These are phyloP conservation scores for Trissonchulus sp. DNA, from an alignment of 2,888 invertebrate species.

Conservation along the genomic window DNA sequence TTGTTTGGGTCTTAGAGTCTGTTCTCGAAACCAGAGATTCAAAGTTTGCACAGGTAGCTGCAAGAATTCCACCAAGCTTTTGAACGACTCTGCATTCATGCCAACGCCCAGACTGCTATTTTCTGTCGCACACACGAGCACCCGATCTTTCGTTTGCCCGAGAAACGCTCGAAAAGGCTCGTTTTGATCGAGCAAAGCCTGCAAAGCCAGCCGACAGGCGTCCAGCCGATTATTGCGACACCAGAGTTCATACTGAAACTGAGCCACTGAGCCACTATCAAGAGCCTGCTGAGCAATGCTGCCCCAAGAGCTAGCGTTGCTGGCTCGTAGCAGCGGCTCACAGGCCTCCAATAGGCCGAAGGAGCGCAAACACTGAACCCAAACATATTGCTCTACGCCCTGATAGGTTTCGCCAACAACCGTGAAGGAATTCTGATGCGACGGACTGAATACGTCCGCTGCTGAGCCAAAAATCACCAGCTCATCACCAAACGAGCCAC, in stretches of 20 bases:
- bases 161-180: not conserved
- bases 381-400: not conserved
- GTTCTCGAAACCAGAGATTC: not conserved
- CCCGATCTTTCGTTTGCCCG: not conserved
- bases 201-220: not conserved
- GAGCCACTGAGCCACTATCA: not conserved
- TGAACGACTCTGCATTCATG: not conserved
- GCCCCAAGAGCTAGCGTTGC: not conserved
- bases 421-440: not conserved
- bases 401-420: not conserved
- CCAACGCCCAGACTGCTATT: not conserved
- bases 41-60: not conserved
- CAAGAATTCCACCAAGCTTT: not conserved
- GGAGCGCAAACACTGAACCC: not conserved
- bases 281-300: not conserved
- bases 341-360: not conserved
- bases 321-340: not conserved
- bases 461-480: not conserved
- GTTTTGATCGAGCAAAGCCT: not conserved
- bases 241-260: not conserved
- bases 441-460: not conserved
- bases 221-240: not conserved
- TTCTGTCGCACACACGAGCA: not conserved
- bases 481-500: not conserved
- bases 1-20: not conserved